Conservation (phyloP, 1,140 invertebrate species). For the Brachionus rotundiformis region DNA sequence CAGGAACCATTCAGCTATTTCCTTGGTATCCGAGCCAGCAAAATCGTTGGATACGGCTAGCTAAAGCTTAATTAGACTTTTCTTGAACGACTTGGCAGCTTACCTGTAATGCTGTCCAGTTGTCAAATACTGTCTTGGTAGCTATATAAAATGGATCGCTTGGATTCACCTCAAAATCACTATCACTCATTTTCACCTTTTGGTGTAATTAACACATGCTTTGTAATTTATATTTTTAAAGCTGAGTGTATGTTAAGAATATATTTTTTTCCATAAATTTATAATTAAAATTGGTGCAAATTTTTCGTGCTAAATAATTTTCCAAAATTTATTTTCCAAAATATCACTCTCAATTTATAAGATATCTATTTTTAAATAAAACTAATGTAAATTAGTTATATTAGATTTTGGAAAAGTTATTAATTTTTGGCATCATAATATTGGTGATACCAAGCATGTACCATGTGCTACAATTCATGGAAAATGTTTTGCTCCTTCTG, state of each 20-base stretch:
- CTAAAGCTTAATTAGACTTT: neutral
- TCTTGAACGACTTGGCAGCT: neutral
- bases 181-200: neutral
- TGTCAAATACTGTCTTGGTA: conserved; percentile 7
- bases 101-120: conserved; percentile 4
- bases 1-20: conserved; percentile 53
- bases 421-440: too few species aligned
- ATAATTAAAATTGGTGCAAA: too few species aligned
- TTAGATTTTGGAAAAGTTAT: too few species aligned
- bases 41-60: conserved; percentile 44
- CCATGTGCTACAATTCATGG: too few species aligned
- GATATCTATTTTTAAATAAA: too few species aligned
- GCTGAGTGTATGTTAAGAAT: neutral
- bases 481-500: too few species aligned
- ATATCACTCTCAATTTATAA: too few species aligned
- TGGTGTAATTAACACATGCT: neutral
- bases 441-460: too few species aligned
- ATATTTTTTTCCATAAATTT: neutral
- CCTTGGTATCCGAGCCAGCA: conserved; percentile 45
- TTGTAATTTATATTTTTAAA: neutral
- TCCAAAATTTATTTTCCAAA: too few species aligned
- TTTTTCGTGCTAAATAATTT: too few species aligned
- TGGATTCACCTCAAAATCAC: neutral
- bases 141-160: conserved; percentile 31
- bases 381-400: too few species aligned